Percentiles rank a stretch among this genome's conserved stretches.
Evolutionary conservation across 2,888 invertebrate genomes (phyloP).

Genomic region (Zygogramma bicolorata): DNA sequence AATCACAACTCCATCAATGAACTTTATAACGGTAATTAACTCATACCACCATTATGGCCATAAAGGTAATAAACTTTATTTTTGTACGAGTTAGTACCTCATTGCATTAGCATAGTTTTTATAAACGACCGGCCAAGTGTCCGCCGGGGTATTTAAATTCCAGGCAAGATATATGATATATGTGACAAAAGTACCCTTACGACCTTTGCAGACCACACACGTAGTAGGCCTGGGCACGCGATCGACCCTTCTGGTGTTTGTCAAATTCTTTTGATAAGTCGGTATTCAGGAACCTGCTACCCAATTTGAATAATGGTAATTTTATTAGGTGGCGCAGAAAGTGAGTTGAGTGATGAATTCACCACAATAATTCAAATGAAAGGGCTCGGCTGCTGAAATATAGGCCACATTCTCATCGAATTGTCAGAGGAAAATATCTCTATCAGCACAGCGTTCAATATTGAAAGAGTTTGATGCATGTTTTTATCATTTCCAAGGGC

Average conservation of each 20-base stretch:
- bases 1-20: conserved; percentile 15
- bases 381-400: background rate
- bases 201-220: conserved; percentile 15
- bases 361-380: conserved; percentile 1
- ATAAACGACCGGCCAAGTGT: conserved; percentile 20
- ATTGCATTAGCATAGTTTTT: conserved; percentile 33
- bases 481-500: too few relatives aligned
- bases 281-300: conserved; percentile 19
- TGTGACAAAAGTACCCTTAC: conserved; percentile 11
- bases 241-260: conserved; percentile 19
- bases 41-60: conserved; percentile 24
- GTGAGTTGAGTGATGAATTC: background rate
- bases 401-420: background rate
- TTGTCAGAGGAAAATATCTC: too few relatives aligned
- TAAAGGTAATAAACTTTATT: conserved; percentile 33
- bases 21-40: conserved; percentile 30
- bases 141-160: background rate
- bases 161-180: conserved; percentile 1
- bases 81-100: conserved; percentile 22
- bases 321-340: conserved; percentile 27
- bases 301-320: conserved; percentile 34
- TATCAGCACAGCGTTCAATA: too few relatives aligned
- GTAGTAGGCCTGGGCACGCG: conserved; percentile 11
- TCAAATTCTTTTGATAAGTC: conserved; percentile 29
- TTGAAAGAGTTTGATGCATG: too few relatives aligned